Evolutionary conservation across 2,888 invertebrate species (phyloP).

Genomic region (Mesopsocus fuscifrons): DNA sequence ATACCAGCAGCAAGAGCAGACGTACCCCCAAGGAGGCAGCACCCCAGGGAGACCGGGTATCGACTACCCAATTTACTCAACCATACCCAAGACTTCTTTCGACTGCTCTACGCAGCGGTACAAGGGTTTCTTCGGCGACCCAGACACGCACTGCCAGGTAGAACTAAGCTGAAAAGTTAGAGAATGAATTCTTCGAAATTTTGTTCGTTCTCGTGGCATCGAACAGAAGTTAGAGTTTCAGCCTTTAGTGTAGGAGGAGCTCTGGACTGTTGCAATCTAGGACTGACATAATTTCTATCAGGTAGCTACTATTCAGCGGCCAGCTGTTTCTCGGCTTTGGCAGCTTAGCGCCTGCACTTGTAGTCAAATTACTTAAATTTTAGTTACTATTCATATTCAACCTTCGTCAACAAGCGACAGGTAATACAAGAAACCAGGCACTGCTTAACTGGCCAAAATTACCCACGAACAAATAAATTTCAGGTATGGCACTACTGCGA

Average conservation of each 20-base stretch:
- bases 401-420: no score
- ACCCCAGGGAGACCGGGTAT: conserved; percentile 42
- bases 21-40: conserved; percentile 14
- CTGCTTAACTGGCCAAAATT: not conserved
- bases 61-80: conserved; percentile 60
- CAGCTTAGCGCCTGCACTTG: no score
- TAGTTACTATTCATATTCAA: no score
- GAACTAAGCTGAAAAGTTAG: conserved; percentile 15
- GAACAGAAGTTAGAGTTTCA: no score
- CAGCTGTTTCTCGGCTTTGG: no score
- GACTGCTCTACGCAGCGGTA: conserved; percentile 70
- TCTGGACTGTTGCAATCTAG: no score
- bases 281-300: no score
- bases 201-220: no score
- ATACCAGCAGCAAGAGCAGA: conserved; percentile 8
- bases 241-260: no score
- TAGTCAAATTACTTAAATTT: no score
- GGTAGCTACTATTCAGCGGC: no score
- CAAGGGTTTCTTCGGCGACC: conserved; percentile 80
- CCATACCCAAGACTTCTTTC: conserved; percentile 58
- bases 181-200: not conserved
- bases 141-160: conserved; percentile 71
- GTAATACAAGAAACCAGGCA: no score
- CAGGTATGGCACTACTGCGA: conserved; percentile 88
- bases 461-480: conserved; percentile 12